phyloP scores from a whole-genome alignment of 2,888 invertebrate genomes.

The Drosophila paranaensis region DNA sequence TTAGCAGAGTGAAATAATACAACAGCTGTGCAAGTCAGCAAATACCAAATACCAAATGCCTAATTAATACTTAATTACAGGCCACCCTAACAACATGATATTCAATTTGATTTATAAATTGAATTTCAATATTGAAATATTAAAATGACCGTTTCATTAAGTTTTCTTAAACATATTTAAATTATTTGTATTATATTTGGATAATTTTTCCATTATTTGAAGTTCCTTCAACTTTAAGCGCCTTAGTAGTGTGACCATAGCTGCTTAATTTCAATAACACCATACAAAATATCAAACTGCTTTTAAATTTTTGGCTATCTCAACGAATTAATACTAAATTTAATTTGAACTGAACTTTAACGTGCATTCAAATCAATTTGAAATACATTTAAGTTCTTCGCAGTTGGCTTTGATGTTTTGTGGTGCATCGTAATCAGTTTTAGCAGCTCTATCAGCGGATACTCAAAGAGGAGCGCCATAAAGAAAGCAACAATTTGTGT shows the following conservation, averaged over 20 bases:
- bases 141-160: background rate
- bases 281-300: too few relatives aligned
- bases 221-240: constrained; percentile 49
- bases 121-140: background rate
- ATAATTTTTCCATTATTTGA: constrained; percentile 16
- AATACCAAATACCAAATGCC: constrained; percentile 15
- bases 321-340: background rate
- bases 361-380: constrained; percentile 30
- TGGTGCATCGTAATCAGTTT: constrained; percentile 29
- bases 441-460: constrained; percentile 67
- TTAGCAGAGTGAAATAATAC: constrained; percentile 22
- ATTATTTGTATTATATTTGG: background rate
- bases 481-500: constrained; percentile 71
- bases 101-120: background rate
- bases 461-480: constrained; percentile 71
- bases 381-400: constrained; percentile 3
- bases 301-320: background rate
- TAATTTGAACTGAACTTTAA: background rate
- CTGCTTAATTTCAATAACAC: background rate
- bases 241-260: background rate
- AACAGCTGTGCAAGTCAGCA: constrained; percentile 1
- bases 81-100: constrained; percentile 10
- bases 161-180: constrained; percentile 14
- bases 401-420: constrained; percentile 7
- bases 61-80: background rate